These are phyloP conservation scores for Microctenopoma stevenorrisi DNA, from an alignment of 2,797 vertebrate species.

Conservation along the genomic window DNA sequence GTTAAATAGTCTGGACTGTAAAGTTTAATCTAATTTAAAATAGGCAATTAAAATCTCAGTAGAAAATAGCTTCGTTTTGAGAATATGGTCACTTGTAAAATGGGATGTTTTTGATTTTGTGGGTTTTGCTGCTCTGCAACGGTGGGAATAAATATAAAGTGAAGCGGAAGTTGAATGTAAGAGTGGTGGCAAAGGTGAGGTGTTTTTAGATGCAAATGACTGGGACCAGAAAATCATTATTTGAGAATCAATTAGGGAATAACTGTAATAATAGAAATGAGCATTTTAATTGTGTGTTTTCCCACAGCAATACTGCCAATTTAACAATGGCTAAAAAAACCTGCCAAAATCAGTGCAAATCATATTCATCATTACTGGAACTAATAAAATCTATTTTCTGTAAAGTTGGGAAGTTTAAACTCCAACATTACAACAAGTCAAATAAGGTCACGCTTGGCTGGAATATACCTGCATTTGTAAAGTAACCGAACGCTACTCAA, in stretches of 20 bases:
- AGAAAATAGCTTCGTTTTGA: background rate
- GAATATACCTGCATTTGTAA: too few relatives aligned
- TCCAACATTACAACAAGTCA: too few relatives aligned
- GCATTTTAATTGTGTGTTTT: background rate
- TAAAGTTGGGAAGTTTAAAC: too few relatives aligned
- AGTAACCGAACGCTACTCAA: too few relatives aligned
- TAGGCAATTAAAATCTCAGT: slow-evolving; percentile 10
- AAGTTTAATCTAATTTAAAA: slow-evolving; percentile 6
- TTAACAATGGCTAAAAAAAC: background rate
- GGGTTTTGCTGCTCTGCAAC: background rate
- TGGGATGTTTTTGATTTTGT: background rate
- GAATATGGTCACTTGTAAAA: background rate
- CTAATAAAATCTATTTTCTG: too few relatives aligned
- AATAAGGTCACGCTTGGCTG: too few relatives aligned
- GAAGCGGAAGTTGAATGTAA: background rate
- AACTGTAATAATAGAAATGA: background rate
- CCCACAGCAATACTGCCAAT: background rate
- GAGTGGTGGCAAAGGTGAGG: background rate
- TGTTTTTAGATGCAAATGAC: background rate
- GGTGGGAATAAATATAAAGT: background rate
- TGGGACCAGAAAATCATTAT: background rate
- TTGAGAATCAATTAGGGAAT: background rate
- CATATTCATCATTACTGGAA: too few relatives aligned
- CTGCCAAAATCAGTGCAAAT: too few relatives aligned
- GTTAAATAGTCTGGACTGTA: background rate